Evolutionary conservation across 2,113 vertebrate genomes (phyloP).

Genomic region (Suricata suricatta): DNA sequence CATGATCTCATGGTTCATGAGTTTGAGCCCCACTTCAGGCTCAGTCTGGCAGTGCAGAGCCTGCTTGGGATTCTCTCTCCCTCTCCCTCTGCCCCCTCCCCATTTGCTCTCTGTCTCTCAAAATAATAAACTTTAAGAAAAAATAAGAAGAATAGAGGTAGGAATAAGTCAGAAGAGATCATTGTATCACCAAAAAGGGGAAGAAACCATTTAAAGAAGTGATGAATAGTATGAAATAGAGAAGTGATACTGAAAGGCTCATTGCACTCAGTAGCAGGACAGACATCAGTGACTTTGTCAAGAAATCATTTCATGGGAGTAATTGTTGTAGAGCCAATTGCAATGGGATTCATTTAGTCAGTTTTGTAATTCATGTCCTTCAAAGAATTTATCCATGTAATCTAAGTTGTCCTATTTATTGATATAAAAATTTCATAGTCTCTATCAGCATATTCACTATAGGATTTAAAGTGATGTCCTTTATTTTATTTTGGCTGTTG

Average conservation of each 20-base stretch:
- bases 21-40: no score
- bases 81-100: no score
- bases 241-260: not conserved
- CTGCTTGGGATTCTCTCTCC: no score
- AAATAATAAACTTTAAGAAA: no score
- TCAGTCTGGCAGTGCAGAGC: no score
- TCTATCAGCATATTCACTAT: not conserved
- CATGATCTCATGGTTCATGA: no score
- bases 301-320: not conserved
- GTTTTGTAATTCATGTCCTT: not conserved
- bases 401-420: not conserved
- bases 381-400: constrained; percentile 19
- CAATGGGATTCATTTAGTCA: not conserved
- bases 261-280: not conserved
- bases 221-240: not conserved
- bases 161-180: not conserved
- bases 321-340: not conserved
- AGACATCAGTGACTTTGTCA: not conserved
- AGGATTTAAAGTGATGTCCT: not conserved
- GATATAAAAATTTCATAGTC: not conserved
- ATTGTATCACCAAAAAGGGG: not conserved
- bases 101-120: no score
- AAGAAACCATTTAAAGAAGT: not conserved
- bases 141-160: not conserved
- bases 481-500: not conserved